Evolutionary conservation across 2,797 vertebrate species (phyloP).

Genomic region (Galago senegalensis): DNA sequence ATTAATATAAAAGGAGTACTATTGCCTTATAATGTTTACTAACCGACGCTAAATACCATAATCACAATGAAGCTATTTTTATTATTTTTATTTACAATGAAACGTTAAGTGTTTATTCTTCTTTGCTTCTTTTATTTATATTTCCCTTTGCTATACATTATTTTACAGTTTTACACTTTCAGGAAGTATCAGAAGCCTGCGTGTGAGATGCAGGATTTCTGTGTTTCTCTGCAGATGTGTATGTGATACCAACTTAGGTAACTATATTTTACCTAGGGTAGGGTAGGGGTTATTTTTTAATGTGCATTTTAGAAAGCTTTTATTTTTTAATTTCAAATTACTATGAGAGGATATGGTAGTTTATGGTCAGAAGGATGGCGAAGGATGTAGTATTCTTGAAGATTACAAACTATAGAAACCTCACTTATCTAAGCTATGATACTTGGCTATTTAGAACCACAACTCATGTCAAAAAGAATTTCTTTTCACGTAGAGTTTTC

Average conservation of each 20-base stretch:
- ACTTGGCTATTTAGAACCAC: background rate
- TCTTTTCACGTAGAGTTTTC: background rate
- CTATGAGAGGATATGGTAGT: background rate
- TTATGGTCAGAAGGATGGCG: background rate
- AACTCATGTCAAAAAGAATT: background rate
- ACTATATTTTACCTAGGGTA: background rate
- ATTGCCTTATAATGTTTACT: slow-evolving; percentile 32
- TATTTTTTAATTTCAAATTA: too few relatives aligned
- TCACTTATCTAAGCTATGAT: background rate
- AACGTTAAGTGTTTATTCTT: background rate
- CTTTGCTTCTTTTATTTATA: background rate
- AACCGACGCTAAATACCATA: background rate
- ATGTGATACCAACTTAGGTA: background rate
- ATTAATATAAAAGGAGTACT: background rate
- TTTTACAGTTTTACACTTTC: background rate
- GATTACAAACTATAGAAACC: slow-evolving; percentile 2
- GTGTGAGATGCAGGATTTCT: background rate
- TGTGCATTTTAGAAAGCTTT: too few relatives aligned
- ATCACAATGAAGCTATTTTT: background rate
- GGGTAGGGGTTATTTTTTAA: too few relatives aligned
- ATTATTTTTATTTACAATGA: background rate
- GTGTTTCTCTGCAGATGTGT: background rate
- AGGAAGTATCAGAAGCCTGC: background rate
- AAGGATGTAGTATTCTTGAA: background rate
- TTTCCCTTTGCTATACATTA: background rate